Base-by-base conservation (phyloP, 2,113 vertebrate species). In the Cyanocitta stelleri region DNA sequence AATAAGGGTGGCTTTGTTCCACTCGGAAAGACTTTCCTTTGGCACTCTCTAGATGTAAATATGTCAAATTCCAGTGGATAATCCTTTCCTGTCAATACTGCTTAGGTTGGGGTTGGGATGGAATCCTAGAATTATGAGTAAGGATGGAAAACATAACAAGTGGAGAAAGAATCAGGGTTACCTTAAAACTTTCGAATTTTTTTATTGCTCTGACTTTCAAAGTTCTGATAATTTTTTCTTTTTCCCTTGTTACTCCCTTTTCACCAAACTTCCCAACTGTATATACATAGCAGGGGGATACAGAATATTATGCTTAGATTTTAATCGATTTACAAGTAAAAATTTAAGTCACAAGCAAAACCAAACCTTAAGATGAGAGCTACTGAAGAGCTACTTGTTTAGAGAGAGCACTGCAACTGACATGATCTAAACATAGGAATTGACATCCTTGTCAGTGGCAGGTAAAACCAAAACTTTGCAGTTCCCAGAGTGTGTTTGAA, bases 111-210 rank as follows among this genome's bases (percentile, higher is more conserved):
- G n/a, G 39, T 29, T 96, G 90, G 87, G 92, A 92, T 82, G 67
- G 84, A 97, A 82, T 84, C 58, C 85, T 95, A 55, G 26, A 90
- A 33, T 74, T 96, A 85, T 91, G 85, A 95, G 92, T 91, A 91
- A 95, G 69, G 95, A 84, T 78, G 85, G 94, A 96, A 96, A 97
- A 94, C 76, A 95, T 87, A 97, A 92, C 74, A 93, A 96, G 59
- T 12, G 7, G 46, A 80, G 66, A 78, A 86, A 74, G 74, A 91
- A 80, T 72, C 58, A 87, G 54, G 52, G 58, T 87, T 96, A 89
- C 73, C 74, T 90, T 73, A 69, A 87, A 96, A 85, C 62, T 79
- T 39, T 18, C 5, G 12, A 15, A 9, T 22, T 33, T 54, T 72
- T 94, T 85, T 64, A 76, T 54, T 77, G 43, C 30, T 80, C 49